Evolutionary conservation across 2,113 vertebrate genomes (phyloP).

Genomic region (Seriola dumerili): DNA sequence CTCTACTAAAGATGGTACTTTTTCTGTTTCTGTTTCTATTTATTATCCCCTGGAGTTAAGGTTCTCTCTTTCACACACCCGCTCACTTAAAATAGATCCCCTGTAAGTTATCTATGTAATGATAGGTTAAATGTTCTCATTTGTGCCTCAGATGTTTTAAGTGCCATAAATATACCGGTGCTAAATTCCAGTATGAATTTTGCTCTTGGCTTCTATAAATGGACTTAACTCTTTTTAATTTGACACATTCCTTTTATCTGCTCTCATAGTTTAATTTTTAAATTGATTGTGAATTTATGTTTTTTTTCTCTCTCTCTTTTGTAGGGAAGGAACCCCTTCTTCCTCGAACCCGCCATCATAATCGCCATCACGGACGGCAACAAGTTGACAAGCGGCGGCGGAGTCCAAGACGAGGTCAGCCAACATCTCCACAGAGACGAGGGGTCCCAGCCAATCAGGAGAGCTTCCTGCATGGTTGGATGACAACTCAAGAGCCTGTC

Average conservation of each 20-base stretch:
- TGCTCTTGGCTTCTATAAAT: not conserved
- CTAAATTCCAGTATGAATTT: not conserved
- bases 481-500: not conserved
- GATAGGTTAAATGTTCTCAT: conserved; percentile 15
- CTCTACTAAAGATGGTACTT: conserved; percentile 9
- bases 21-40: conserved; percentile 13
- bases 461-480: conserved; percentile 6
- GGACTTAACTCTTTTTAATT: not conserved
- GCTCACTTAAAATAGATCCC: conserved; percentile 32
- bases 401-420: conserved; percentile 95
- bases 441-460: conserved; percentile 13
- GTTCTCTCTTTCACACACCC: conserved; percentile 12
- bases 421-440: not conserved
- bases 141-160: not conserved
- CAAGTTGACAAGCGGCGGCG: conserved; percentile 90
- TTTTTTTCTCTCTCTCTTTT: not conserved
- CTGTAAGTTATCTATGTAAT: conserved; percentile 27
- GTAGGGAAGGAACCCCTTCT: conserved; percentile 95
- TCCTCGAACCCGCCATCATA: conserved; percentile 94
- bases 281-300: not conserved
- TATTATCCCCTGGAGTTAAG: conserved; percentile 32
- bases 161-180: not conserved
- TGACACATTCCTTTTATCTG: not conserved
- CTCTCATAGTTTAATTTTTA: not conserved
- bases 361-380: conserved; percentile 95